Percentiles rank a stretch among this genome's conserved stretches.
These are phyloP conservation scores for Astyanax mexicanus DNA, from an alignment of 2,797 vertebrate genomes.

Conservation along the genomic window DNA sequence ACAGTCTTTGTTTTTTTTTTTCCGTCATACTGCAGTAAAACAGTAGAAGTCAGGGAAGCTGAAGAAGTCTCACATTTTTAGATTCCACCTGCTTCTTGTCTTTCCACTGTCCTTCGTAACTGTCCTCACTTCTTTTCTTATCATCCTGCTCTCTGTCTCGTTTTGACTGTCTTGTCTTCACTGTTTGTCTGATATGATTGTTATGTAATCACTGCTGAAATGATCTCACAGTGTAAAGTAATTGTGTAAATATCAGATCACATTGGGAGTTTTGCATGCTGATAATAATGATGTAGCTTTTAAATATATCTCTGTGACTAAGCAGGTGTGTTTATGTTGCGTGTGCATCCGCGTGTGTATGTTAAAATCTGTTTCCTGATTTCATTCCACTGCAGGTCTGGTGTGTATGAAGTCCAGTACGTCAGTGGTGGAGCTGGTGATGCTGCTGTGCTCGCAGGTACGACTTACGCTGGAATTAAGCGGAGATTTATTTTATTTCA, in stretches of 20 bases:
- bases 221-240: background rate
- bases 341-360: background rate
- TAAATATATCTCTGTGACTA: background rate
- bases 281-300: background rate
- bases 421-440: slow-evolving; percentile 98
- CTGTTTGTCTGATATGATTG: slow-evolving; percentile 42
- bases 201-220: slow-evolving; percentile 1
- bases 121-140: background rate
- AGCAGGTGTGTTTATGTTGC: background rate
- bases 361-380: slow-evolving; percentile 58
- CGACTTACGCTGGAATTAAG: slow-evolving; percentile 57
- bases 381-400: slow-evolving; percentile 82
- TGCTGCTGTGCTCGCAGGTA: slow-evolving; percentile 98
- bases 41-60: background rate
- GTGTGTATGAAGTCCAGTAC: slow-evolving; percentile 99
- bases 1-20: no score
- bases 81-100: slow-evolving; percentile 38
- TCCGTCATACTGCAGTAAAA: no score
- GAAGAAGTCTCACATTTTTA: background rate
- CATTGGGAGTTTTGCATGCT: background rate
- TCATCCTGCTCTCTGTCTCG: background rate
- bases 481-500: no score
- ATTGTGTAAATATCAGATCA: background rate
- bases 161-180: slow-evolving; percentile 32
- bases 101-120: slow-evolving; percentile 35